These are phyloP conservation scores for Lagopus muta DNA, from an alignment of 2,113 vertebrate genomes.

Conservation along the genomic window DNA sequence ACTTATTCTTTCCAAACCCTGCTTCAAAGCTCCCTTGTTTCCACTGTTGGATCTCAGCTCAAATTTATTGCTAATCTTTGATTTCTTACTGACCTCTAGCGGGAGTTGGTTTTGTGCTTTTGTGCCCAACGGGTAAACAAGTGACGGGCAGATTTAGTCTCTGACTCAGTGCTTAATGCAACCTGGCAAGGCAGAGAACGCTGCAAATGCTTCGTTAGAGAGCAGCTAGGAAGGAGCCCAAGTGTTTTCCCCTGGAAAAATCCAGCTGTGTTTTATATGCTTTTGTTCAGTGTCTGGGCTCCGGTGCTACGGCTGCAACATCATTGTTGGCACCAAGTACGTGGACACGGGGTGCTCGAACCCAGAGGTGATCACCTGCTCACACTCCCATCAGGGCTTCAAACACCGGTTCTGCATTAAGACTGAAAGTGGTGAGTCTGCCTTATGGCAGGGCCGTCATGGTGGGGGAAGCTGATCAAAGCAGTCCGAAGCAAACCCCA, in stretches of 20 bases:
- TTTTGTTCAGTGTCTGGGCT: conserved; percentile 79
- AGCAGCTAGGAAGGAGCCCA: neutral
- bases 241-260: neutral
- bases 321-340: conserved; percentile 85
- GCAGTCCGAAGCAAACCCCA: neutral
- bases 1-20: neutral
- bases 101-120: neutral
- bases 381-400: conserved; percentile 91
- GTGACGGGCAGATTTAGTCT: neutral
- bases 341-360: conserved; percentile 89
- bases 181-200: conserved; percentile 27
- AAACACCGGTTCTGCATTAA: conserved; percentile 93
- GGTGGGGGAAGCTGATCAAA: accelerated
- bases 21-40: neutral
- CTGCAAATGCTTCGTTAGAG: neutral
- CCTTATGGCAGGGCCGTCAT: accelerated
- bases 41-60: neutral
- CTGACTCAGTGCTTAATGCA: neutral
- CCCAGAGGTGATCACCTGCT: conserved; percentile 91
- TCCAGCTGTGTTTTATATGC: neutral
- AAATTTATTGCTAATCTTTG: conserved; percentile 27
- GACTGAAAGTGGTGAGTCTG: conserved; percentile 89
- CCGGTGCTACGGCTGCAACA: conserved; percentile 92
- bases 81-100: conserved; percentile 65
- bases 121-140: neutral